These are phyloP conservation scores for Ictalurus furcatus DNA, from an alignment of 2,113 vertebrate genomes.

Conservation along the genomic window DNA sequence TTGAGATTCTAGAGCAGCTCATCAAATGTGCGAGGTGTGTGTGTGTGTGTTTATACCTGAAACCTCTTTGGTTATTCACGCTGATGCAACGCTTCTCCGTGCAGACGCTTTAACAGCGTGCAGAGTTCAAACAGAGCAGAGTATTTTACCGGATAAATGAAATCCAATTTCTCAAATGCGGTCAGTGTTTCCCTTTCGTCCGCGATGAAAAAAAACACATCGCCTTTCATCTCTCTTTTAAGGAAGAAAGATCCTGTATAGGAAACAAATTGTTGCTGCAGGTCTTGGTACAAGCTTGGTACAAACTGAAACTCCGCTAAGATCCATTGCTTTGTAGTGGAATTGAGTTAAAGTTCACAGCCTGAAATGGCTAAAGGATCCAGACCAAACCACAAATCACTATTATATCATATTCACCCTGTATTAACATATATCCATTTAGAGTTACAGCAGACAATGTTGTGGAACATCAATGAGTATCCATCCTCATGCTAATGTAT, in stretches of 20 bases:
- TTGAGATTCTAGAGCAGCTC: neutral
- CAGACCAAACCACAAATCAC: neutral
- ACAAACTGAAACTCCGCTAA: neutral
- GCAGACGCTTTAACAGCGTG: neutral
- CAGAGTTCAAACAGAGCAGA: slow-evolving; percentile 60
- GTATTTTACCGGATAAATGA: slow-evolving; percentile 56
- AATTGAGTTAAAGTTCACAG: neutral
- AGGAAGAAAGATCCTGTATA: neutral
- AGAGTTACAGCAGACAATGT: neutral
- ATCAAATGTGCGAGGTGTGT: neutral
- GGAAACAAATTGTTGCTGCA: neutral
- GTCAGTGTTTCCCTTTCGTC: neutral
- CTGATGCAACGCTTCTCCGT: neutral
- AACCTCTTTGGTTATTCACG: slow-evolving; percentile 34
- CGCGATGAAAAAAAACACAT: slow-evolving; percentile 22
- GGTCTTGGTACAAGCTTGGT: neutral
- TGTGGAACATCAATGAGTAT: no score
- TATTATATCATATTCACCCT: neutral
- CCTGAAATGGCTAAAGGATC: neutral
- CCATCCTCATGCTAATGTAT: no score
- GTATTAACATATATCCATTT: neutral
- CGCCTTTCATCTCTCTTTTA: slow-evolving; percentile 54
- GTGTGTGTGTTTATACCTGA: slow-evolving; percentile 32
- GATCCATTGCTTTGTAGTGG: neutral
- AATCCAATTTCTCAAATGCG: slow-evolving; percentile 44